Conservation (phyloP, 2,113 vertebrate genomes). For the Toxotes jaculatrix region DNA sequence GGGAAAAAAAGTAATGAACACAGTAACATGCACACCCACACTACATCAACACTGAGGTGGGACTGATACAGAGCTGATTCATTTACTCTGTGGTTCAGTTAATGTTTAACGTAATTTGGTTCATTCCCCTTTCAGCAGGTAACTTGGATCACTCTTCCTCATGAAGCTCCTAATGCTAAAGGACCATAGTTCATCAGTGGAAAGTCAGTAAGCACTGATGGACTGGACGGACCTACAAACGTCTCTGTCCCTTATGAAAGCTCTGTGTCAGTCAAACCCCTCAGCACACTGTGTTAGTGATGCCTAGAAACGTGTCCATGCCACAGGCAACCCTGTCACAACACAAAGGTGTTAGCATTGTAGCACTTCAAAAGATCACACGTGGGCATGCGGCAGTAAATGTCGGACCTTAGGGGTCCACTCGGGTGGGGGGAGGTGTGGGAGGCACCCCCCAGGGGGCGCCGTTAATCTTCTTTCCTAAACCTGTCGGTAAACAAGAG, state of each 20-base stretch:
- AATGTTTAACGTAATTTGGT: neutral
- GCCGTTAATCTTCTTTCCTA: conserved; percentile 61
- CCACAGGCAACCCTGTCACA: neutral
- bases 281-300: conserved; percentile 14
- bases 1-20: neutral
- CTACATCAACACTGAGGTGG: neutral
- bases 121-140: neutral
- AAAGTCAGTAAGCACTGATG: neutral
- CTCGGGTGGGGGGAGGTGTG: conserved; percentile 50
- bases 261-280: neutral
- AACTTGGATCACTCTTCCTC: neutral
- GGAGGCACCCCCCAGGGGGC: conserved; percentile 49
- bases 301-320: neutral
- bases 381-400: conserved; percentile 10
- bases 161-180: neutral
- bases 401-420: conserved; percentile 64
- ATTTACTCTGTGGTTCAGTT: neutral
- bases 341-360: neutral
- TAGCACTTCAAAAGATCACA: neutral
- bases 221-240: no score
- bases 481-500: conserved; percentile 40
- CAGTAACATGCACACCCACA: neutral
- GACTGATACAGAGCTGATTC: neutral
- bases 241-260: neutral
- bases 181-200: neutral